Evolutionary conservation across 2,797 vertebrate species (phyloP).

Genomic region (Florisuga fusca): DNA sequence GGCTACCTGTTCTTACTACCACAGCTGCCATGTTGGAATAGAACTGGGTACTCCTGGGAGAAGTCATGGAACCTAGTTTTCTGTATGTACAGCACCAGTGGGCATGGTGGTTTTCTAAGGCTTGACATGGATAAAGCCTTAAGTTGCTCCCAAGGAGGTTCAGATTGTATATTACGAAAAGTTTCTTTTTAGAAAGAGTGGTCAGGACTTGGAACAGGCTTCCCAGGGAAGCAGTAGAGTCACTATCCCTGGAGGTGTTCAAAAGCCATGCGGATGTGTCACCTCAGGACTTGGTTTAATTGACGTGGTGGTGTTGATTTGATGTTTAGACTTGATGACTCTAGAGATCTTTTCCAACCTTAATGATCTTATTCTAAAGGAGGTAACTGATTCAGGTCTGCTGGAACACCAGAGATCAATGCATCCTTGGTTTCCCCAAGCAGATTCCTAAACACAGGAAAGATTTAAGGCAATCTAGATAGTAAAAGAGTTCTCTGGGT

Average conservation of each 20-base stretch:
- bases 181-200: no score
- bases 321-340: no score
- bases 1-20: not conserved
- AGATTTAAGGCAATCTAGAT: not conserved
- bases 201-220: no score
- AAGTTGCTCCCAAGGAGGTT: no score
- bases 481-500: not conserved
- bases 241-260: no score
- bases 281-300: no score
- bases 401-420: not conserved
- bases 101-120: not conserved
- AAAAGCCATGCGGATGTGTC: no score
- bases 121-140: not conserved
- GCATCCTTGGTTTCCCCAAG: not conserved
- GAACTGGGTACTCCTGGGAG: not conserved
- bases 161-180: no score
- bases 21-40: not conserved
- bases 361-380: no score
- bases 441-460: not conserved
- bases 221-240: no score
- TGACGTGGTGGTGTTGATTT: no score
- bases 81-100: not conserved
- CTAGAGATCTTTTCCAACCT: no score
- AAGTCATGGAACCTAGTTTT: not conserved
- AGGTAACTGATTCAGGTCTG: not conserved